Base-by-base conservation (phyloP, 2,888 invertebrate genomes). In the Pocota personata region DNA sequence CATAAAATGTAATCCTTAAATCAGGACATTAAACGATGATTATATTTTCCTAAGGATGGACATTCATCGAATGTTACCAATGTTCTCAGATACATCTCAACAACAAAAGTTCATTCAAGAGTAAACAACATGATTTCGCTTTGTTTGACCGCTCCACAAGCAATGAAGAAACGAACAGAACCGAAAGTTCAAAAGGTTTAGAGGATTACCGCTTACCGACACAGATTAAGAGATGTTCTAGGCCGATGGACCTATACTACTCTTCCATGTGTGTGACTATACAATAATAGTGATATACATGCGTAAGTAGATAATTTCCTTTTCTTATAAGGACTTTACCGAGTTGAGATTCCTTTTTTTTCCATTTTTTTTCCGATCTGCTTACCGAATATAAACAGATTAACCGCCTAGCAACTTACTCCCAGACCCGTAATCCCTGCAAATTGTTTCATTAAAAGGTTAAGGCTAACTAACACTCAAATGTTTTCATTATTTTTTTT, bases 361-460 rank as follows among this genome's bases (percentile, higher is more conserved):
- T 46, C 62, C 75, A 62, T 87, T 87, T 87, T 90, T 90, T 89
- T 89, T 88, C 88, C 89, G 88, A 88, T 88, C 88, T 89, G 90
- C 90, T 91, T 91, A 90, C 90, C 90, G 90, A 90, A 89, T 90
- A 91, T 92, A 92, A 92, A 92, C 90, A 92, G 92, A 92, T 92
- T 92, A 92, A 92, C 92, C 91, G 92, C 92, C 92, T 92, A 90
- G 91, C 90, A 91, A 91, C 90, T 92, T 92, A 90, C 89, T 89
- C 75, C 78, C 87, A 84, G 88, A 88, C 82, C 89, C 83, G 89
- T 91, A 92, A 92, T 92, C 91, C 89, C 89, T 88, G 91, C 90
- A 91, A 92, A 92, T 92, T 92, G 92, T 92, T 92, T 91, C 92
- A 92, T 92, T 92, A 92, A 92, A 90, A 92, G 91, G 92, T 92